These are phyloP conservation scores for Balaeniceps rex DNA, from an alignment of 2,113 vertebrate genomes.

Conservation along the genomic window DNA sequence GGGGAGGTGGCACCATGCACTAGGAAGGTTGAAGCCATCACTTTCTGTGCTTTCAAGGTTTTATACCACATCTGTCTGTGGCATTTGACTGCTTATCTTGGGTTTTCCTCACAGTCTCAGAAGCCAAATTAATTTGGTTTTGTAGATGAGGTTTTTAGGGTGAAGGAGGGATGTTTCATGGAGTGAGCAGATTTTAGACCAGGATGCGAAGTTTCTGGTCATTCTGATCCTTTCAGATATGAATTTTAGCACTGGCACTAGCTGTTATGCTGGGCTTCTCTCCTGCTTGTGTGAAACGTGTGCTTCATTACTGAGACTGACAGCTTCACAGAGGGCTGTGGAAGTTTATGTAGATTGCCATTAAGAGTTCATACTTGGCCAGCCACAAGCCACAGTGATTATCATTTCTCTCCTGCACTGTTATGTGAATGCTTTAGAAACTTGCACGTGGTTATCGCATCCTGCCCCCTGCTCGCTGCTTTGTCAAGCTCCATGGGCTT, in stretches of 20 bases:
- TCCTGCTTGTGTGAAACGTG: background rate
- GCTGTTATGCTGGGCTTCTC: background rate
- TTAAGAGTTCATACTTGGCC: background rate
- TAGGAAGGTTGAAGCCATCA: background rate
- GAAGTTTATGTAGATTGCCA: background rate
- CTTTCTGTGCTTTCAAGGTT: background rate
- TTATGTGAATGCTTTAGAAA: background rate
- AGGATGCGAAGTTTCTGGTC: background rate
- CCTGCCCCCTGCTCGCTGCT: background rate
- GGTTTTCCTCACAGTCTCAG: background rate
- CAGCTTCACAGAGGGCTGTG: background rate
- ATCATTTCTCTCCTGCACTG: background rate
- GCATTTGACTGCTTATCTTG: background rate
- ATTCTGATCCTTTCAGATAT: background rate
- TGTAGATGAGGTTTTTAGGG: background rate
- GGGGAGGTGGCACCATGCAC: background rate
- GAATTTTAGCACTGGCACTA: background rate
- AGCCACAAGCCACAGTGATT: background rate
- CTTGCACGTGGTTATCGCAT: background rate
- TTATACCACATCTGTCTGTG: background rate
- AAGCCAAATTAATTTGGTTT: background rate
- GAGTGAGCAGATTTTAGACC: background rate
- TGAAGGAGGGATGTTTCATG: background rate
- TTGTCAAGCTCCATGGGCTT: background rate
- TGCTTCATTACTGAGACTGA: background rate